Conservation (phyloP, 2,888 invertebrate species). For the Dermolepida albohirtum region DNA sequence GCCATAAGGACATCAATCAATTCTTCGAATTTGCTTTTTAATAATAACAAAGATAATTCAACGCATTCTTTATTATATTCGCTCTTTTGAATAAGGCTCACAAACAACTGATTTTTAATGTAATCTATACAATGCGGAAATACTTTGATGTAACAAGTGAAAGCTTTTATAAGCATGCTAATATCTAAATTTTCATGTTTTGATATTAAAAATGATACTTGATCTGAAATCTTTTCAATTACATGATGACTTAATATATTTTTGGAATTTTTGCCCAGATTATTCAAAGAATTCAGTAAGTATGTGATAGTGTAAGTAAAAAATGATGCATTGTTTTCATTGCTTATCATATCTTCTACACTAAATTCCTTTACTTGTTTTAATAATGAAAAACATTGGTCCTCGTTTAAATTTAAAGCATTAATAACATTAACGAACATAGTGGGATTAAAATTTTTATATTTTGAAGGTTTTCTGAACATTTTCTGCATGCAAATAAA, state of each 20-base stretch:
- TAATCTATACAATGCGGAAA: constrained; percentile 72
- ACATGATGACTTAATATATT: constrained; percentile 49
- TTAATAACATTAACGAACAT: constrained; percentile 66
- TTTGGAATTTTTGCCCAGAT: constrained; percentile 37
- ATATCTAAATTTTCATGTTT: constrained; percentile 54
- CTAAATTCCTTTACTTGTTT: constrained; percentile 40
- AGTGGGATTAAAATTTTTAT: constrained; percentile 35
- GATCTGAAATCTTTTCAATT: constrained; percentile 48
- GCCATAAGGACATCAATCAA: constrained; percentile 67
- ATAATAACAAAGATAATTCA: constrained; percentile 70
- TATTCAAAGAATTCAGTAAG: constrained; percentile 14
- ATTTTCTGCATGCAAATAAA: constrained; percentile 65
- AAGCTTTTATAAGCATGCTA: constrained; percentile 68
- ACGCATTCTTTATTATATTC: constrained; percentile 71
- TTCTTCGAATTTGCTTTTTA: constrained; percentile 67
- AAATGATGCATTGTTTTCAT: constrained; percentile 29
- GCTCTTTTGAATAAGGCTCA: constrained; percentile 67
- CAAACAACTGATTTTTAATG: constrained; percentile 69
- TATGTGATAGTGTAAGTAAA: constrained; percentile 32
- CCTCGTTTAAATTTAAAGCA: constrained; percentile 58
- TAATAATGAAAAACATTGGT: constrained; percentile 57
- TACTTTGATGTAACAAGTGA: constrained; percentile 70
- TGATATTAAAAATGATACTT: constrained; percentile 48
- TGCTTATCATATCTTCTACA: constrained; percentile 27
- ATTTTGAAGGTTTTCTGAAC: constrained; percentile 50